Evolutionary conservation across 2,113 vertebrate species (phyloP), one percentile per base, ranked within the genome.

Genomic region (Cryptotis parvus): DNA sequence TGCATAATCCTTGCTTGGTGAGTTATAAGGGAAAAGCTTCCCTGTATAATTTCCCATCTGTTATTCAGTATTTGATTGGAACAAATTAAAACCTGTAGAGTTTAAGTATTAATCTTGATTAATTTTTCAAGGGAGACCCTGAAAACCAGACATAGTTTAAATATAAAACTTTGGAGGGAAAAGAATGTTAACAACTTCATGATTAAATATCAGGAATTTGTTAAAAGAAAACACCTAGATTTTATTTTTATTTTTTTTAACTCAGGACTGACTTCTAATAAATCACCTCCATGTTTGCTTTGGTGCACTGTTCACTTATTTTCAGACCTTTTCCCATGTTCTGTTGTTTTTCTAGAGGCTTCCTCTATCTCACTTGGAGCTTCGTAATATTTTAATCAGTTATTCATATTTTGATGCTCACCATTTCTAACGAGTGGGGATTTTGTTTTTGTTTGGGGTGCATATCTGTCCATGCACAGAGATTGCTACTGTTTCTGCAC

Each of bases 51-150:
- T 89, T 68, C 3, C 35, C 49, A 90, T 82, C 52, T 91, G 33
- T 75, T 83, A 16, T 78, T 84, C 39, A 82, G 41, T 69, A 52
- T 35, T 31, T 9, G 26, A 29, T 1, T 41, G 66, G 15, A 75
- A 18, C 31, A 91, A 88, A 87, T 90, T 79, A 68, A 94, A 90
- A 22, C 3, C 2, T 83, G 12, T 66, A 81, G 11, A 80, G 41
- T 76, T 94, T 43, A 61, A 75, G 82, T 76, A 90, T 84, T 79
- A 66, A 35, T 91, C 45, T 84, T 91, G 37, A 85, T 86, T 91
- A 76, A 41, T 80, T 35, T 45, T 18, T 90, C 39, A 91, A 11
- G 22, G 68, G 52, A 83, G 11, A 4, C 4, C 41, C 29, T 82
- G n/a, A 14, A n/a, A 82, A 85, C 68, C 31, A 70, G 11, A 85